A percentile compares a stretch with the other conserved stretches of the same genome.
Evolutionary conservation across 2,888 invertebrate genomes (phyloP).

Genomic region (Dicyrtoma fusca): DNA sequence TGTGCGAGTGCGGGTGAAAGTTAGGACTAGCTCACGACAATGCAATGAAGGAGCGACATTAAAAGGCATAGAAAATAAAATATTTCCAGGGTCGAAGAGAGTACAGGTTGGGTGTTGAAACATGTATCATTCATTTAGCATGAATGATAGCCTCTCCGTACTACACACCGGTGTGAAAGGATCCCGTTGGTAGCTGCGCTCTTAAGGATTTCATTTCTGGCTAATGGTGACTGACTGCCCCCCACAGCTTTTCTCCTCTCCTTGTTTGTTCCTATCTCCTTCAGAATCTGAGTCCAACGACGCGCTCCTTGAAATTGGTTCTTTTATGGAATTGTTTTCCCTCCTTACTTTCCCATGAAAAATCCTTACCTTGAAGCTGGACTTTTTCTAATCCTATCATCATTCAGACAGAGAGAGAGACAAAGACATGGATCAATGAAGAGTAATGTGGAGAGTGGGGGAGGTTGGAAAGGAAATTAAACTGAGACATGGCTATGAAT

Average conservation of each 20-base stretch:
- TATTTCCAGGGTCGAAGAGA: too few species aligned
- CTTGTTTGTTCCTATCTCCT: not conserved
- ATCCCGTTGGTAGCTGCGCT: not conserved
- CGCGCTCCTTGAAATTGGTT: not conserved
- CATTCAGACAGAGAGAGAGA: not conserved
- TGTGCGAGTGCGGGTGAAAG: too few species aligned
- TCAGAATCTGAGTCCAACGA: not conserved
- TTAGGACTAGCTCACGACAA: too few species aligned
- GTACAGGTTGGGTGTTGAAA: too few species aligned
- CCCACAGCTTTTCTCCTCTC: not conserved
- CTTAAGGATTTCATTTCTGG: constrained; percentile 5
- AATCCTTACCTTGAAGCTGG: too few species aligned
- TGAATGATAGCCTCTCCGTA: not conserved
- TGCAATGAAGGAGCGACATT: too few species aligned
- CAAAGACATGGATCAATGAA: not conserved
- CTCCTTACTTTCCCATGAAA: too few species aligned
- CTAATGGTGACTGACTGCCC: constrained; percentile 18
- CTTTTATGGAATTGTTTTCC: too few species aligned
- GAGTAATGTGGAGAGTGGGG: not conserved
- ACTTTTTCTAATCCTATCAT: constrained; percentile 12
- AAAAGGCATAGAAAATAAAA: too few species aligned
- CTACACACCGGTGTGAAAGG: not conserved
- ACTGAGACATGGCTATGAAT: too few species aligned
- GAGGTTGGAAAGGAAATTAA: not conserved
- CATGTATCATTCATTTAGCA: constrained; percentile 13